Percentiles rank a stretch among this genome's conserved stretches.
phyloP scores from a whole-genome alignment of 2,888 invertebrate genomes.

The Heliconius cydno region DNA sequence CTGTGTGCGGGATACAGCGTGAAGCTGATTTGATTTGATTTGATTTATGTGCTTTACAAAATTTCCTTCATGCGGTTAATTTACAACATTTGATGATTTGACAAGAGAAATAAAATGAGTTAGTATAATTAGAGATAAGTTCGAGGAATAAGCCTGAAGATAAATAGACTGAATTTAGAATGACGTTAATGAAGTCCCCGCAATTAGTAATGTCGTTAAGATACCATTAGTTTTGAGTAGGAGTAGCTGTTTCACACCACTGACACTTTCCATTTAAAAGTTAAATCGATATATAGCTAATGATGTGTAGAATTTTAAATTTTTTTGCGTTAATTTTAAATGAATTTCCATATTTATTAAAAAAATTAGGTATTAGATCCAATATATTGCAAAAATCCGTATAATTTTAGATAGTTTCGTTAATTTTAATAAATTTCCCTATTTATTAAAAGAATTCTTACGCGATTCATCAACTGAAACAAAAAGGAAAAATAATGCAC shows the following conservation, averaged over 20 bases:
- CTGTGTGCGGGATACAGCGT: too few species aligned
- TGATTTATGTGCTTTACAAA: too few species aligned
- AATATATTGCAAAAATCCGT: too few species aligned
- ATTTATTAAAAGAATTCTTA: too few species aligned
- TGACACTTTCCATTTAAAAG: not conserved
- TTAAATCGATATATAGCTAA: not conserved
- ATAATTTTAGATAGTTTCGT: too few species aligned
- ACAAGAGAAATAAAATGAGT: not conserved
- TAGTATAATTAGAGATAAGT: too few species aligned
- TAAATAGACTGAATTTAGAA: constrained; percentile 29
- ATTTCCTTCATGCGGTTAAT: too few species aligned
- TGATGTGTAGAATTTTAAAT: not conserved
- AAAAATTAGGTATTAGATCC: too few species aligned
- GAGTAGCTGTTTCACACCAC: not conserved
- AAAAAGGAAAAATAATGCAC: too few species aligned
- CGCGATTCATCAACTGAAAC: too few species aligned
- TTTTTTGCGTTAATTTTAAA: not conserved
- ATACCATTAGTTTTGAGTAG: constrained; percentile 24
- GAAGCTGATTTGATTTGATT: too few species aligned
- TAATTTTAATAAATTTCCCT: too few species aligned
- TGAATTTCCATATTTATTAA: not conserved
- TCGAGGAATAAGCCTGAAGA: constrained; percentile 3
- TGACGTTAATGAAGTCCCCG: constrained; percentile 33
- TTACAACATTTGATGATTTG: not conserved
- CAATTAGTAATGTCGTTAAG: constrained; percentile 36